Evolutionary conservation across 1,140 invertebrate species (phyloP), one percentile per base, ranked within the genome.

Genomic region (Drosophila rhopaloa): DNA sequence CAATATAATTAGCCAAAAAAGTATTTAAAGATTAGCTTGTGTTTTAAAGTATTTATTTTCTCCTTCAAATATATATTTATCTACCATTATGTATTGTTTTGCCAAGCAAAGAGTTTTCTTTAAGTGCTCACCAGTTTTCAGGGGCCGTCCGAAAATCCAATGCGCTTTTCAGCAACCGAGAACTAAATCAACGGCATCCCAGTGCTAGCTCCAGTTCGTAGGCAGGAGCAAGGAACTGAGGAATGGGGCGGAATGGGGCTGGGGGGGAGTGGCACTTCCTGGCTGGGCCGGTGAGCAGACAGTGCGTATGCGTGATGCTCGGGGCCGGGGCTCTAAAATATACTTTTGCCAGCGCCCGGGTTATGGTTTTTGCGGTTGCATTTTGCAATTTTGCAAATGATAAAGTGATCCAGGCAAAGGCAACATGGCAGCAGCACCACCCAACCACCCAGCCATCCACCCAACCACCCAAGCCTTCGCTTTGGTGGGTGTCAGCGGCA

Each of bases 371-470:
- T 88, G 83, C 63, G 83, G 83, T 88, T 88, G 79, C 79, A 88
- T 88, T 88, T 88, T 83, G 83, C 84, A 88, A 88, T 88, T 88
- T 88, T 79, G 83, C 76, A 88, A 88, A 88, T 88, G 83, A 88
- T 88, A 83, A 88, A 88, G 83, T 83, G 83, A 82, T 83, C 61
- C 83, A 79, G 56, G 57, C 35, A 58, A 70, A 61, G 57, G 53
- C 67, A 43, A 29, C 68, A 58, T 62, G 59, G 47, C 59, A 50
- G 46, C 37, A 37, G 10, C 24, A 24, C 24, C 61, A 48, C 24
- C 54, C 46, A 27, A 13, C 13, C 53, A 50, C 24, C 11, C 43
- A 29, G 10, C 56, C 56, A 10, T 14, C 47, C 11, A 13, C 16
- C 14, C 41, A 16, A 10, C 16, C 14, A 16, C 43, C 43, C 43